Evolutionary conservation across 2,797 vertebrate species (phyloP).

Genomic region (Eulemur coronatus): DNA sequence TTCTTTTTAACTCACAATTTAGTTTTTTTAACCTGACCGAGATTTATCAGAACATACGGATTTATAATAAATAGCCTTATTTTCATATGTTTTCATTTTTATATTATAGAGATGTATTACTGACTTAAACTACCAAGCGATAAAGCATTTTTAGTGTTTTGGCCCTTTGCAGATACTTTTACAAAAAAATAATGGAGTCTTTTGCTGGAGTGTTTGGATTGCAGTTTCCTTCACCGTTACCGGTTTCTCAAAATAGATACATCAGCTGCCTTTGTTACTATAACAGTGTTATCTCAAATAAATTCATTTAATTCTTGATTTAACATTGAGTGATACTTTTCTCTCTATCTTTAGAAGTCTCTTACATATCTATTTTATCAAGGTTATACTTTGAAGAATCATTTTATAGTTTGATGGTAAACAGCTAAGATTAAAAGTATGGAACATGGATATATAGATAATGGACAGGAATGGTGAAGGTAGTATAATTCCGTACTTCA

Average conservation of each 20-base stretch:
- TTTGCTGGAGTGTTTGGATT: not conserved
- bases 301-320: slow-evolving; percentile 16
- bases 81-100: slow-evolving; percentile 26
- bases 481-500: not conserved
- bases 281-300: not conserved
- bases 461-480: not conserved
- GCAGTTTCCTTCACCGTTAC: not conserved
- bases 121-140: not conserved
- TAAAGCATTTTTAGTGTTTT: not conserved
- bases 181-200: slow-evolving; percentile 5
- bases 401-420: slow-evolving; percentile 21
- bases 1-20: slow-evolving; percentile 22
- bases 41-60: not conserved
- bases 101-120: not conserved
- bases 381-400: slow-evolving; percentile 4
- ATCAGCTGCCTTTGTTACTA: slow-evolving; percentile 3
- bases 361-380: slow-evolving; percentile 15
- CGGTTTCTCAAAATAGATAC: slow-evolving; percentile 39
- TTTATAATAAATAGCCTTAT: not conserved
- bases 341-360: slow-evolving; percentile 44
- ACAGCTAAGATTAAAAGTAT: not conserved
- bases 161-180: not conserved
- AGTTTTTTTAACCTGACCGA: slow-evolving; percentile 4
- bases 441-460: not conserved
- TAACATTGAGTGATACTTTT: not conserved